Evolutionary conservation across 2,113 vertebrate species (phyloP).

Genomic region (Colinus virginianus): DNA sequence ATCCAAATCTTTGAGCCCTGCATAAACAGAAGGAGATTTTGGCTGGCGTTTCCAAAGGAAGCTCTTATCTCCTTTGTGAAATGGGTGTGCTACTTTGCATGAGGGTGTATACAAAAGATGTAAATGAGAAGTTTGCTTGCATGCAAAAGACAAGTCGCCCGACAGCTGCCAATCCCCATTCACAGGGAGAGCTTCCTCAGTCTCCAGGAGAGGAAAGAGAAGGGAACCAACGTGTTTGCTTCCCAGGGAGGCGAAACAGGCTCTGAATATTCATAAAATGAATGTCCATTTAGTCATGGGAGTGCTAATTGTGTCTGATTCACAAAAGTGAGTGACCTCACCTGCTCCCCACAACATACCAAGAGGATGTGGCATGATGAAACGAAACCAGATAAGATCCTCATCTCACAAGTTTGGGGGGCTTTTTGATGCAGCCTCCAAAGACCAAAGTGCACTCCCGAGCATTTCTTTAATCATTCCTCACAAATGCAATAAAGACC

Average conservation of each 20-base stretch:
- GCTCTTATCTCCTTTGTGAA: slow-evolving; percentile 78
- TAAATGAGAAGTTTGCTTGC: slow-evolving; percentile 80
- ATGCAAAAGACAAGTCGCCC: slow-evolving; percentile 70
- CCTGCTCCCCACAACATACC: slow-evolving; percentile 62
- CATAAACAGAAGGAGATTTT: slow-evolving; percentile 76
- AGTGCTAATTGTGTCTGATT: slow-evolving; percentile 78
- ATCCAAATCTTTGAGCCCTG: slow-evolving; percentile 75
- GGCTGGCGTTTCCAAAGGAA: slow-evolving; percentile 76
- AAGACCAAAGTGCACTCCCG: slow-evolving; percentile 3
- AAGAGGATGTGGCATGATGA: slow-evolving; percentile 45
- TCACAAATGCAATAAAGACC: slow-evolving; percentile 46
- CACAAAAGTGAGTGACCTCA: slow-evolving; percentile 70
- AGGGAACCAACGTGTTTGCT: slow-evolving; percentile 69
- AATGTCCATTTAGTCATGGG: slow-evolving; percentile 78
- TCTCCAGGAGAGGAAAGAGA: slow-evolving; percentile 69
- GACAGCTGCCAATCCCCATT: slow-evolving; percentile 83
- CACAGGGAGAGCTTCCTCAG: slow-evolving; percentile 59
- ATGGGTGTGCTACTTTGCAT: slow-evolving; percentile 84
- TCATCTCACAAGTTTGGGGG: slow-evolving; percentile 36
- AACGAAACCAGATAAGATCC: slow-evolving; percentile 21
- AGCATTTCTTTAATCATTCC: slow-evolving; percentile 57
- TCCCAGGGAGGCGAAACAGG: slow-evolving; percentile 78
- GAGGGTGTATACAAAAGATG: slow-evolving; percentile 80
- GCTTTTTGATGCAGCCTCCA: slow-evolving; percentile 17
- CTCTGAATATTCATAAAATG: slow-evolving; percentile 85